Evolutionary conservation across 2,797 vertebrate species (phyloP).

Genomic region (Chaenodraco wilsoni): DNA sequence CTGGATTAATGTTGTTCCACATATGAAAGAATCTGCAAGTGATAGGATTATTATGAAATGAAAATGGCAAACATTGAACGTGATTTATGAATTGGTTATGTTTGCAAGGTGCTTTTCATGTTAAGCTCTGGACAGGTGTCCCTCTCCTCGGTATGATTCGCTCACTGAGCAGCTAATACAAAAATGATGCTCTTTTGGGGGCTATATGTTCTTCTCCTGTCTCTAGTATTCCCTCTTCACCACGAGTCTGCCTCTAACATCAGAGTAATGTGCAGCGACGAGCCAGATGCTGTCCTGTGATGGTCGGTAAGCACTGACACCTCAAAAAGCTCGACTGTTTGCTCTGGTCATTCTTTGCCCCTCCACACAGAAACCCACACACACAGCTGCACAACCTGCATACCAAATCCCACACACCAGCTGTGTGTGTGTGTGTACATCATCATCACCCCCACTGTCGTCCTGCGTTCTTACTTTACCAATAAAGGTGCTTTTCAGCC

Average conservation of each 20-base stretch:
- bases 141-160: slow-evolving; percentile 23
- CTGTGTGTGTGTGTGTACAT: slow-evolving; percentile 16
- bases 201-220: slow-evolving; percentile 24
- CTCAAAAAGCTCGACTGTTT: slow-evolving; percentile 46
- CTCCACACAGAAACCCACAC: not conserved
- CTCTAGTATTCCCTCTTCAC: slow-evolving; percentile 10
- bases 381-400: slow-evolving; percentile 15
- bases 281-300: slow-evolving; percentile 39
- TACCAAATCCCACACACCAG: slow-evolving; percentile 17
- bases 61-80: slow-evolving; percentile 68
- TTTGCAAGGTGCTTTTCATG: slow-evolving; percentile 55
- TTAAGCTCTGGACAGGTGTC: slow-evolving; percentile 60
- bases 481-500: slow-evolving; percentile 69
- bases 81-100: slow-evolving; percentile 68
- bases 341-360: slow-evolving; percentile 31
- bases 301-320: slow-evolving; percentile 39
- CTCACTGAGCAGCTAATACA: slow-evolving; percentile 37
- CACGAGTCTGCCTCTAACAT: slow-evolving; percentile 12
- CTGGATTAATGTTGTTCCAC: slow-evolving; percentile 67
- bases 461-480: slow-evolving; percentile 29
- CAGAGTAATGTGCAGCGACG: slow-evolving; percentile 31
- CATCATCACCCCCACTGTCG: slow-evolving; percentile 44
- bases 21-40: slow-evolving; percentile 65
- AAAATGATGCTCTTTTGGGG: slow-evolving; percentile 30
- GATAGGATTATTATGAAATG: slow-evolving; percentile 57